Conservation (phyloP, 2,113 vertebrate genomes). For the Synchiropus splendidus region DNA sequence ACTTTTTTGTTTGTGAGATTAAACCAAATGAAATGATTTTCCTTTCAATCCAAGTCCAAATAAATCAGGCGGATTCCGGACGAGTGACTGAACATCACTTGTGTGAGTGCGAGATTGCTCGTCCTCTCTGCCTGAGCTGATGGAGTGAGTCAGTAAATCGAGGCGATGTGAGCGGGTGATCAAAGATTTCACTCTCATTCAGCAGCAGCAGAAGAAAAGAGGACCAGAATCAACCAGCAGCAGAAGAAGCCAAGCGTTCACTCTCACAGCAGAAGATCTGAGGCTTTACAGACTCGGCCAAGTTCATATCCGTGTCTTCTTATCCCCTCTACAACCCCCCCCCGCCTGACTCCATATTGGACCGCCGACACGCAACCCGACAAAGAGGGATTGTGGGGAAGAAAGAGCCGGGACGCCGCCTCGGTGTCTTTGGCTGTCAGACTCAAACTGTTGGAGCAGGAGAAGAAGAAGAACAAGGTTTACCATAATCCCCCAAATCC, state of each 20-base stretch:
- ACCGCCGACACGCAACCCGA: slow-evolving; percentile 42
- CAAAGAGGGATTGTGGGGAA: slow-evolving; percentile 62
- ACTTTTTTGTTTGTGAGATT: too few relatives aligned
- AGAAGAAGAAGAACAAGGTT: slow-evolving; percentile 12
- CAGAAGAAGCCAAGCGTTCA: slow-evolving; percentile 22
- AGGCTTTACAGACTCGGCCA: slow-evolving; percentile 31
- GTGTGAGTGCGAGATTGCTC: too few relatives aligned
- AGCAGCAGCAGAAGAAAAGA: neutral
- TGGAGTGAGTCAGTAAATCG: too few relatives aligned
- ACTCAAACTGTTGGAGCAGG: too few relatives aligned
- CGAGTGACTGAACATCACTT: too few relatives aligned
- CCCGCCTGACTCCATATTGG: slow-evolving; percentile 5
- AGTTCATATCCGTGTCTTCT: slow-evolving; percentile 37
- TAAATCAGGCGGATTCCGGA: too few relatives aligned
- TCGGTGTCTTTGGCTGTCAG: slow-evolving; percentile 41
- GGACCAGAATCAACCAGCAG: slow-evolving; percentile 7
- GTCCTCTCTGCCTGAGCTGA: too few relatives aligned
- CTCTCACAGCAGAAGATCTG: slow-evolving; percentile 25
- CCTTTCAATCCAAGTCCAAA: too few relatives aligned
- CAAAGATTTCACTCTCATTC: slow-evolving; percentile 1
- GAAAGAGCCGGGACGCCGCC: slow-evolving; percentile 41
- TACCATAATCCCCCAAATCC: slow-evolving; percentile 37
- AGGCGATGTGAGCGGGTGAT: neutral
- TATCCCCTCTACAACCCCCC: neutral
- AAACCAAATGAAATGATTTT: too few relatives aligned